Percentiles rank a stretch among this genome's conserved stretches.
These are phyloP conservation scores for Drosophila sordidapex DNA, from an alignment of 2,888 invertebrate genomes.

Conservation along the genomic window DNA sequence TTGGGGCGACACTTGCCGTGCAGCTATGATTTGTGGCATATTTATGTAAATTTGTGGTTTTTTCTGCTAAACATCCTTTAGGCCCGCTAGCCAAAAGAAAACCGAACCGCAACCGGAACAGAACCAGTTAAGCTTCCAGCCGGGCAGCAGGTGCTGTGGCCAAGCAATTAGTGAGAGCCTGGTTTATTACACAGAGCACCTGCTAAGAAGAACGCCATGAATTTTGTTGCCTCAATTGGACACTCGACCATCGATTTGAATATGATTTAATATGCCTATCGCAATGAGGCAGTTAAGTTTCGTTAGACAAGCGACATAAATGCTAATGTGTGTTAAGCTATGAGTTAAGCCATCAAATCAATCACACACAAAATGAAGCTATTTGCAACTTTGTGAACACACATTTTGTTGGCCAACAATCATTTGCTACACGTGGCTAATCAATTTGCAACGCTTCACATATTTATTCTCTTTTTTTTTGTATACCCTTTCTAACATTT, in stretches of 20 bases:
- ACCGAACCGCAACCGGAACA: background rate
- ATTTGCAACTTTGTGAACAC: conserved; percentile 19
- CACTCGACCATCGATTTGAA: conserved; percentile 4
- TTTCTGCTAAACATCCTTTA: conserved; percentile 57
- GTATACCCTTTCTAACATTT: background rate
- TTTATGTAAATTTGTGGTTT: conserved; percentile 82
- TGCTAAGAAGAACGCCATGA: conserved; percentile 17
- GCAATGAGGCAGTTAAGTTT: background rate
- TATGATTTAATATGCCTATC: background rate
- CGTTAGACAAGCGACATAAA: background rate
- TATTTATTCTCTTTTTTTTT: background rate
- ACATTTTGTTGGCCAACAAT: conserved; percentile 41
- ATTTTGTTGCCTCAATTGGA: background rate
- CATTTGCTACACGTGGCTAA: conserved; percentile 63
- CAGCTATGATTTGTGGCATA: conserved; percentile 81
- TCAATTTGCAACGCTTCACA: conserved; percentile 60
- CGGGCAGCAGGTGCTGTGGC: conserved; percentile 65
- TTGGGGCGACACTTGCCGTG: conserved; percentile 52
- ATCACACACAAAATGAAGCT: conserved; percentile 2
- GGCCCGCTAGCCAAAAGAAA: conserved; percentile 13
- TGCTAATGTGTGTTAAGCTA: background rate
- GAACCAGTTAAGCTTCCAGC: conserved; percentile 27
- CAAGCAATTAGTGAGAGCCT: conserved; percentile 77
- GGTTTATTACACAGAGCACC: conserved; percentile 45
- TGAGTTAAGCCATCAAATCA: background rate